Percentiles rank a stretch among this genome's conserved stretches.
phyloP scores from a whole-genome alignment of 2,888 invertebrate genomes.

The Drosophila maculinotata region DNA sequence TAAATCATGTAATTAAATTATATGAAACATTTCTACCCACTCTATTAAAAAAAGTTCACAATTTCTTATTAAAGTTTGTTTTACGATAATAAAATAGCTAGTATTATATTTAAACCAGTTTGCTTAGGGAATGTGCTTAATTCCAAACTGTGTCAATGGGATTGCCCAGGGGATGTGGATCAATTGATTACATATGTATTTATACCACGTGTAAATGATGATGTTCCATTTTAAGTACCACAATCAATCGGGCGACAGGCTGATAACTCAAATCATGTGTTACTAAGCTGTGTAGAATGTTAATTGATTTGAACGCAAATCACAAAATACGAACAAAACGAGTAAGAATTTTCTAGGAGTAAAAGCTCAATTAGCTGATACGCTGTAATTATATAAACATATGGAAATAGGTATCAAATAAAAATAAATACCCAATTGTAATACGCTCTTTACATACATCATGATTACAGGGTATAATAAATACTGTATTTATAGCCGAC shows the following conservation, averaged over 20 bases:
- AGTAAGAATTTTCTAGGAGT: neutral
- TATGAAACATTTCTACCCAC: too few relatives aligned
- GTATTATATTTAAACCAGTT: neutral
- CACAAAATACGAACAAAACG: slow-evolving; percentile 1
- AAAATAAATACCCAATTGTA: too few relatives aligned
- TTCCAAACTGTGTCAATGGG: slow-evolving; percentile 1
- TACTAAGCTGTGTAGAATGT: slow-evolving; percentile 55
- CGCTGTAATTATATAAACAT: too few relatives aligned
- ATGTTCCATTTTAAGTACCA: slow-evolving; percentile 38
- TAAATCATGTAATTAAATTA: too few relatives aligned
- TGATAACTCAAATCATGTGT: slow-evolving; percentile 65
- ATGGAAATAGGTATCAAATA: too few relatives aligned
- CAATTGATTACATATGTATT: slow-evolving; percentile 34
- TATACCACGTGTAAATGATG: slow-evolving; percentile 34
- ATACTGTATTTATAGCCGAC: slow-evolving; percentile 8
- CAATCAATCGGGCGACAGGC: slow-evolving; percentile 43
- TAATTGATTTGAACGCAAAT: slow-evolving; percentile 40
- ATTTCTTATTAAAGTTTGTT: too few relatives aligned
- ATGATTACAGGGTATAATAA: slow-evolving; percentile 4
- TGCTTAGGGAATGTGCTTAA: neutral
- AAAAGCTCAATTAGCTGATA: neutral
- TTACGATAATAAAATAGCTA: too few relatives aligned
- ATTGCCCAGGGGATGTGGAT: neutral
- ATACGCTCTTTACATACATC: neutral
- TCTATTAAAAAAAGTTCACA: too few relatives aligned